A percentile compares a stretch with the other conserved stretches of the same genome.
These are phyloP conservation scores for Fulmarus glacialis DNA, from an alignment of 2,113 vertebrate species.

Conservation along the genomic window DNA sequence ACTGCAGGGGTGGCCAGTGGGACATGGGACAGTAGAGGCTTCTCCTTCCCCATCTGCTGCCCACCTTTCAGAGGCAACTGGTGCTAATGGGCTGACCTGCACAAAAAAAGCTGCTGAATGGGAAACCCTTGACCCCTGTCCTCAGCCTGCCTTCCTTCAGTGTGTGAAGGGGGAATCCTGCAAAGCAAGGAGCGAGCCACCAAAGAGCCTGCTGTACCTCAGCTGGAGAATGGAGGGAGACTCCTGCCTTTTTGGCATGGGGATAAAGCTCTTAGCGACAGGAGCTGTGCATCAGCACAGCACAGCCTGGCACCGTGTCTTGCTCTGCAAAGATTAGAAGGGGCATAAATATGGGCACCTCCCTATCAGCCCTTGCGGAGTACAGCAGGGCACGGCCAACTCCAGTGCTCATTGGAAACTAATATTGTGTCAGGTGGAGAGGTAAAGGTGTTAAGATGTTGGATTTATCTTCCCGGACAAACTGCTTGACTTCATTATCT, in stretches of 20 bases:
- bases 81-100: neutral
- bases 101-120: neutral
- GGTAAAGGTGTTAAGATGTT: neutral
- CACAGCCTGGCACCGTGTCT: neutral
- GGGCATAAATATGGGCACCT: neutral
- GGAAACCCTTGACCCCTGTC: fast-evolving
- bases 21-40: fast-evolving
- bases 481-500: neutral
- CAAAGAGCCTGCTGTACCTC: neutral
- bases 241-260: neutral
- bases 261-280: neutral
- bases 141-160: neutral
- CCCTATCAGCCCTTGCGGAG: neutral
- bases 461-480: neutral
- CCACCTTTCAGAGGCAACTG: neutral
- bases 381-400: neutral
- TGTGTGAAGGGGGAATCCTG: neutral
- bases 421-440: neutral
- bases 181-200: neutral
- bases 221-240: neutral
- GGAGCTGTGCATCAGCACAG: neutral
- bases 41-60: neutral
- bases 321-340: neutral
- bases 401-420: neutral
- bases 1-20: neutral